Evolutionary conservation across 2,797 vertebrate species (phyloP), one percentile per base, ranked within the genome.

Genomic region (Syngnathus rostellatus): DNA sequence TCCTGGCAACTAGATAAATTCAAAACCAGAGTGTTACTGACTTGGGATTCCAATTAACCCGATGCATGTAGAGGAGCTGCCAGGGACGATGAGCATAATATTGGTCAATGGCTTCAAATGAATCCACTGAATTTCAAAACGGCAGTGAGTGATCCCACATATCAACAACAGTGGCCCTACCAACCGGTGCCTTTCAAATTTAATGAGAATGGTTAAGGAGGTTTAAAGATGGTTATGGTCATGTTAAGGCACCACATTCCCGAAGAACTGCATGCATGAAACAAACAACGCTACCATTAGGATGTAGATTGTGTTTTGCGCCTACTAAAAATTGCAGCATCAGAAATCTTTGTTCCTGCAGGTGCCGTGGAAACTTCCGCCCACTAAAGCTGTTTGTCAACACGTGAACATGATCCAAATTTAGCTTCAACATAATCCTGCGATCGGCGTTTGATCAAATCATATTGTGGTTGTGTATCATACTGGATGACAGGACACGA

Each of bases 1-100:
- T 79, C 68, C 67, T 77, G 77, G 74, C 67, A 77, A 82, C 65
- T 69, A 70, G 51, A 68, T 69, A 41, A 46, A 68, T 62, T 72
- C 64, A 43, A 79, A 54, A 21, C 41, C 55, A 8, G 17, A 19
- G 64, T 38, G 64, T 67, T 64, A 60, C 50, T 62, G 48, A 76
- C 58, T 25, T 40, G 69, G 68, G 46, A 59, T 21, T 71, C 57
- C 55, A 63, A 69, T 74, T 68, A 64, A 69, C 72, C 1, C 58
- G 3, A 70, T 62, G 71, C 63, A 63, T 65, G 31, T 67, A 41
- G 39, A 41, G 10, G 8, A 61, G 39, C 19, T 21, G 39, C 39
- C 9, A 14, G 57, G 31, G 17, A 61, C 11, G 39, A 14, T 61
- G 39, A 60, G 10, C 38, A n/a, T 8, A n/a, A 40, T 21, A 41